A percentile compares a stretch with the other conserved stretches of the same genome.
phyloP scores from a whole-genome alignment of 2,113 vertebrate species.

The Antidorcas marsupialis region DNA sequence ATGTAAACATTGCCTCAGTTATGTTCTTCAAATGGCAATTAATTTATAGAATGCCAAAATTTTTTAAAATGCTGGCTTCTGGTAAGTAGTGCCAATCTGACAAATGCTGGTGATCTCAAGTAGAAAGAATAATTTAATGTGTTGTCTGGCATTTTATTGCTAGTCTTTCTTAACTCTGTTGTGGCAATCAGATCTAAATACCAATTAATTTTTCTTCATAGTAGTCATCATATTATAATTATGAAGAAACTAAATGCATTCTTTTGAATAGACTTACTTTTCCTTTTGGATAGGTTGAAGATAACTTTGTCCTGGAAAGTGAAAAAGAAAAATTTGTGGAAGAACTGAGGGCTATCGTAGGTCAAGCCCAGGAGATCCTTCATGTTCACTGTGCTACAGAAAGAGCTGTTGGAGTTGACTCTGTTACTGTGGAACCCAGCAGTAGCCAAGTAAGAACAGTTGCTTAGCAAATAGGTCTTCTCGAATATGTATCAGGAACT shows the following conservation, averaged over 20 bases:
- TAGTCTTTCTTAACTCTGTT: conserved; percentile 17
- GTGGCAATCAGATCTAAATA: neutral
- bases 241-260: no score
- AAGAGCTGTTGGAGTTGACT: no score
- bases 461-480: conserved; percentile 37
- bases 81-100: neutral
- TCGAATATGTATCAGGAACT: conserved; percentile 22
- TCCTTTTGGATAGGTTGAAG: no score
- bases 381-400: no score
- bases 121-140: conserved; percentile 12
- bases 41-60: neutral
- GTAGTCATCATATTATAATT: no score
- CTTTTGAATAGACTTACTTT: no score
- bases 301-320: no score
- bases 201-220: no score
- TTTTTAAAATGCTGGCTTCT: neutral
- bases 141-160: neutral
- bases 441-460: conserved; percentile 71
- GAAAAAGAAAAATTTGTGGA: no score
- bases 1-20: neutral
- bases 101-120: neutral
- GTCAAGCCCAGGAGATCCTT: no score
- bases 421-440: conserved; percentile 53
- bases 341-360: no score
- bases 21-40: neutral